These are phyloP conservation scores for Aphelinus certus DNA, from an alignment of 1,140 invertebrate species.

Conservation along the genomic window DNA sequence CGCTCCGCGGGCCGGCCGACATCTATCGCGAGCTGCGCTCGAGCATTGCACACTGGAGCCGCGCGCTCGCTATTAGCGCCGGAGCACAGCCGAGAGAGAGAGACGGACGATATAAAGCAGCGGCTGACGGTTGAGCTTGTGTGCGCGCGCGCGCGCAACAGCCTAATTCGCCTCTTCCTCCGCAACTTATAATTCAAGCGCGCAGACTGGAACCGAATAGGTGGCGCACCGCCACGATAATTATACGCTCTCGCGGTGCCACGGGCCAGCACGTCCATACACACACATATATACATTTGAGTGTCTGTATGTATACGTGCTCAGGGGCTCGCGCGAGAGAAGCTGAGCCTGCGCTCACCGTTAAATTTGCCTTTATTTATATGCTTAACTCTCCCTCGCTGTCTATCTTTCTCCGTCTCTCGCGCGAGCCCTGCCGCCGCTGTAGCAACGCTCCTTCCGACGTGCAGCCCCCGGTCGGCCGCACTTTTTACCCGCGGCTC, in stretches of 20 bases:
- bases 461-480: no score
- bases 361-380: slow-evolving; percentile 67
- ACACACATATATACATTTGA: slow-evolving; percentile 35
- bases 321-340: neutral
- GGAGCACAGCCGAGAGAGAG: neutral
- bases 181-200: slow-evolving; percentile 66
- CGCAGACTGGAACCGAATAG: slow-evolving; percentile 64
- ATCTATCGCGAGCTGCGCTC: no score
- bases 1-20: no score
- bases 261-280: slow-evolving; percentile 36
- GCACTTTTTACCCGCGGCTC: no score
- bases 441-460: no score
- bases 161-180: slow-evolving; percentile 66
- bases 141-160: slow-evolving; percentile 45
- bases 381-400: slow-evolving; percentile 1
- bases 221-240: slow-evolving; percentile 51
- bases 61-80: no score
- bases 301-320: no score
- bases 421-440: no score
- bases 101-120: slow-evolving; percentile 9
- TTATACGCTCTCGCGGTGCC: slow-evolving; percentile 63
- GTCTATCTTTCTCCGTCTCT: no score
- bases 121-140: neutral
- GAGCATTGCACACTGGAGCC: no score
- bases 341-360: slow-evolving; percentile 39